Evolutionary conservation across 1,140 invertebrate genomes (phyloP), one percentile per base, ranked within the genome.

Genomic region (Drosophila pseudoobscura): DNA sequence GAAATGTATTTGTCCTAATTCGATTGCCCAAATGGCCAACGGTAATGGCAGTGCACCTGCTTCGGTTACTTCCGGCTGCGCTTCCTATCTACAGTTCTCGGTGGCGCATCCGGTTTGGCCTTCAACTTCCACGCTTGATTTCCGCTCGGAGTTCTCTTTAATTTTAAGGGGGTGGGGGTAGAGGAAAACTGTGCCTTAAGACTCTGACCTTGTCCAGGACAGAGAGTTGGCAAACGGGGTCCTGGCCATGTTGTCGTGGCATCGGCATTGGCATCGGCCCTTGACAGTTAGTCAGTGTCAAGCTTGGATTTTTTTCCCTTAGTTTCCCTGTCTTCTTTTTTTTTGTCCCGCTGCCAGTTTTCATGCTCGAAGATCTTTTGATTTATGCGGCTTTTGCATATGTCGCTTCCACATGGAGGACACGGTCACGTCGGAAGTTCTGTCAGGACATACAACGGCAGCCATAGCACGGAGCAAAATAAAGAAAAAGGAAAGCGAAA

Each of bases 241-340:
- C 45, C 57, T 59, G 64, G 64, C 62, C 50, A 64, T 59, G 64
- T 51, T 69, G 45, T 69, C 65, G 63, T 63, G 59, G 45, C 62
- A 64, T 22, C 63, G 63, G 46, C 45, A 7, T 17, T 49, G 61
- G 44, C 61, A 49, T 15, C 63, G 63, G 46, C 46, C n/a, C 31
- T 41, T 74, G 71, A 74, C 71, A 79, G 80, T 83, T 80, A 83
- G 70, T 83, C 79, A 83, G 80, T 84, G 80, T 80, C 80, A 80
- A 59, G 53, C 45, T 45, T 29, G 69, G 51, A 45, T 51, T 68
- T 43, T 39, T 39, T 39, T 39, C 11, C 35, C 4, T 39, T 39
- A 11, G 35, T 39, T 39, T 39, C 17, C 1, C 17, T 39, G 35
- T 13, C 11, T 13, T 39, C 35, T 13, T 11, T 39, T 39, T 72